A percentile compares a stretch with the other conserved stretches of the same genome.
Evolutionary conservation across 2,113 vertebrate genomes (phyloP).

Genomic region (Uria aalge): DNA sequence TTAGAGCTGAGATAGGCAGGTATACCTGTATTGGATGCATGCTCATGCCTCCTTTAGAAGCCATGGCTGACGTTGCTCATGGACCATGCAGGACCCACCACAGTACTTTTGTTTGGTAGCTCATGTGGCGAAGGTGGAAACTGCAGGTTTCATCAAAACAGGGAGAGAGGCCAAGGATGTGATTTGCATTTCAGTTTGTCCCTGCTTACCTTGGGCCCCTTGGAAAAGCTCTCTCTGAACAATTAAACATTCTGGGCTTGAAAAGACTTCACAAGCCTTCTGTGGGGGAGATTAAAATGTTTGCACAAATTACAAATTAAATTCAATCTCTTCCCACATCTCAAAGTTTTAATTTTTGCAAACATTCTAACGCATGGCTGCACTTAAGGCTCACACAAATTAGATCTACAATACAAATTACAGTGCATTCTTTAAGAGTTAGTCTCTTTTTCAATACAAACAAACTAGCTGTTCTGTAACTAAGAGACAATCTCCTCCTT

Average conservation of each 20-base stretch:
- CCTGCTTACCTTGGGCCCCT: background rate
- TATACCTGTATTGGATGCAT: no score
- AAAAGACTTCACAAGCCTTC: background rate
- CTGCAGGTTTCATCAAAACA: background rate
- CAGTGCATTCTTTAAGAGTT: constrained; percentile 12
- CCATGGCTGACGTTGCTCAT: background rate
- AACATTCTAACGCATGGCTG: constrained; percentile 3
- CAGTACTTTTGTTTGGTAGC: background rate
- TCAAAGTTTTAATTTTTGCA: constrained; percentile 42
- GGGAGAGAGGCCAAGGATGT: background rate
- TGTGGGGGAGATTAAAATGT: background rate
- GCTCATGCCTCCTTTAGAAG: background rate
- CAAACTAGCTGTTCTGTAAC: constrained; percentile 24
- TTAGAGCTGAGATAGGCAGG: background rate
- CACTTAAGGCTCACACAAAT: background rate
- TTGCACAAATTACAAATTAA: background rate
- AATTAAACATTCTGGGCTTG: background rate
- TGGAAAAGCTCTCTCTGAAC: background rate
- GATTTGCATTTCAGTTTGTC: background rate
- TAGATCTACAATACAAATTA: background rate
- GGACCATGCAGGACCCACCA: background rate
- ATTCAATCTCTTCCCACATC: background rate
- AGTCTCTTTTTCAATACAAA: background rate
- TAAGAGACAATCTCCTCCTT: background rate
- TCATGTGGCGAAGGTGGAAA: background rate